Conservation (phyloP, 2,113 vertebrate species). For the Marcusenius ussheri region DNA sequence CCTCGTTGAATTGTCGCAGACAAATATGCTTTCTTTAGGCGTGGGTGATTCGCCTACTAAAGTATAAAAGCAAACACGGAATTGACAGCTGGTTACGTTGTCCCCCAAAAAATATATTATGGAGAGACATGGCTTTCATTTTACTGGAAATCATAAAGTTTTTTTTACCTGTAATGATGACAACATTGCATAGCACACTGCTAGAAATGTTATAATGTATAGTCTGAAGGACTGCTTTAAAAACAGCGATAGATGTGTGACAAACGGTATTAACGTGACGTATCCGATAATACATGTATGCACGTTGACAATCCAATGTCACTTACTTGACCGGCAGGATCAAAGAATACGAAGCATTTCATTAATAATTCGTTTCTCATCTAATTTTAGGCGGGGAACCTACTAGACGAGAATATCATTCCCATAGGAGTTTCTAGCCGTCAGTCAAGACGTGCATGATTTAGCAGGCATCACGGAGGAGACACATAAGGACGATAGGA, state of each 20-base stretch:
- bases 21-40: background rate
- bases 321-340: background rate
- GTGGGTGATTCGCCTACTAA: background rate
- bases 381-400: slow-evolving; percentile 5
- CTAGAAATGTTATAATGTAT: background rate
- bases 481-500: background rate
- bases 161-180: background rate
- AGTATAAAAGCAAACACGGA: background rate
- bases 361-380: background rate
- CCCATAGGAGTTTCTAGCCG: background rate
- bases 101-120: background rate
- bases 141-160: background rate
- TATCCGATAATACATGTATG: background rate
- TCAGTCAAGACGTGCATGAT: background rate
- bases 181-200: background rate
- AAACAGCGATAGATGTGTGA: background rate
- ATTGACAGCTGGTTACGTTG: background rate
- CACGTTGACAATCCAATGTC: background rate
- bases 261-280: background rate
- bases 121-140: background rate
- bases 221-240: background rate
- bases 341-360: background rate
- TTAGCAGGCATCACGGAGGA: background rate
- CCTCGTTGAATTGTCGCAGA: background rate
- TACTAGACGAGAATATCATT: background rate